Conservation (phyloP, 1,140 invertebrate species). For the Cataglyphis hispanica region DNA sequence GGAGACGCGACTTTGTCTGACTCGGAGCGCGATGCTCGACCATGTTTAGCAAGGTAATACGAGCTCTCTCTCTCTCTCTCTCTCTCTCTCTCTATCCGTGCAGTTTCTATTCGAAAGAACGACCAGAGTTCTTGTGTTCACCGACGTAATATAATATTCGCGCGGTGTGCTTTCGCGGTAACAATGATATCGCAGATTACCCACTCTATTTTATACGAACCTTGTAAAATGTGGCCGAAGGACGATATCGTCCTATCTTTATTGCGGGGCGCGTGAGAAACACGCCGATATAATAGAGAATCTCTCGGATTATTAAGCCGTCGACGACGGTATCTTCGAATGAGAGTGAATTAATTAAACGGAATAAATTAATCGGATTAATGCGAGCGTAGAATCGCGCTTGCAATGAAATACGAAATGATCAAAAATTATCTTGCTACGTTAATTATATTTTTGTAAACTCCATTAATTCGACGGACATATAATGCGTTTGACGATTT, state of each 20-base stretch:
- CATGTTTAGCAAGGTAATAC: slow-evolving; percentile 48
- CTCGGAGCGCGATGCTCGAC: slow-evolving; percentile 30
- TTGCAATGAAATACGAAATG: background rate
- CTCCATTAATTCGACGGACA: background rate
- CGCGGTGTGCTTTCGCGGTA: slow-evolving; percentile 37
- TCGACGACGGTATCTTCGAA: slow-evolving; percentile 19
- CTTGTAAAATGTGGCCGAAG: slow-evolving; percentile 12
- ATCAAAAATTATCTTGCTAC: slow-evolving; percentile 7
- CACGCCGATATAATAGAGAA: slow-evolving; percentile 39
- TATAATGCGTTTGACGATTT: background rate
- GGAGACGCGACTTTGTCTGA: slow-evolving; percentile 36
- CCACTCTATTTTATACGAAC: slow-evolving; percentile 27
- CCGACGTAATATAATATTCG: slow-evolving; percentile 58
- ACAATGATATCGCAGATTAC: slow-evolving; percentile 46
- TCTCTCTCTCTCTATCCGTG: too few relatives aligned
- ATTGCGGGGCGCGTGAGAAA: slow-evolving; percentile 5
- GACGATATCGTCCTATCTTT: slow-evolving; percentile 25
- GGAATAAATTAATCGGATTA: slow-evolving; percentile 29
- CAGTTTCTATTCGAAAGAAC: slow-evolving; percentile 31
- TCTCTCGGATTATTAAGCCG: slow-evolving; percentile 36
- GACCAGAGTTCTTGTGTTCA: slow-evolving; percentile 50
- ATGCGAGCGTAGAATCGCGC: background rate
- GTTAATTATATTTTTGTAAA: background rate
- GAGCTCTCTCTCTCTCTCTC: background rate
- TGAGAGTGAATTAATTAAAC: slow-evolving; percentile 34